Base-by-base conservation (phyloP, 2,888 invertebrate genomes). In the Mythimna ferrago region DNA sequence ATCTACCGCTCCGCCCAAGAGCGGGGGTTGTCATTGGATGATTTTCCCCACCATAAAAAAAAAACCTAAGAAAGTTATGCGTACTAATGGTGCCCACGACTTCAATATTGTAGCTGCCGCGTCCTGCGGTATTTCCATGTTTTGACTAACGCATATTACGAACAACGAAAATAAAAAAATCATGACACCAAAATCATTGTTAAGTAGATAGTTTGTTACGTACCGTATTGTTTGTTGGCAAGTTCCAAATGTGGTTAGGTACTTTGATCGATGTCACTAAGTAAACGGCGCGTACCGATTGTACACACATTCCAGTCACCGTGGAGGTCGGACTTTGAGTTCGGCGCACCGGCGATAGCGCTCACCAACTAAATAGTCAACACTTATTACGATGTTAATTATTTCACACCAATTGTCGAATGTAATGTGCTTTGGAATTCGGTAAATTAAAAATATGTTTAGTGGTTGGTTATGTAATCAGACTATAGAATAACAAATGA, bases 341-440 rank as follows among this genome's bases (percentile, higher is more conserved):
- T 6, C 35, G 44, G 14, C 51, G 56, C 44, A 14, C 7, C 54
- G 6, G 10, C 32, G 51, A 14, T 6, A n/a, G n/a, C 41, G 44
- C 3, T 66, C 38, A 32, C 38, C 6, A 51, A 56, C 19, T 62
- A 32, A 62, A 48, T 56, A 56, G 9, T 14, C 32, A 53, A 53
- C 53, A 60, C 9, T 9, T 64, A 74, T 38, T 64, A 60, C 26
- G 21, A 76, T 58, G 63, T 48, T 48, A 64, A 77, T 69, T 69
- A 63, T 51, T 58, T 77, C 54, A 70, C 54, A 77, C 48, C 32
- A 48, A 32, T 32, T 60, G 26, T 63, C 38, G 21, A 35, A 75
- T 62, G 9, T 60, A 65, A 44, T 75, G 41, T 58, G 11, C 48
- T 48, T 35, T 11, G n/a, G 26, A 54, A 19, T 26, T 14, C 4